These are phyloP conservation scores for Dorcus parallelipipedus DNA, from an alignment of 2,888 invertebrate species.

Conservation along the genomic window DNA sequence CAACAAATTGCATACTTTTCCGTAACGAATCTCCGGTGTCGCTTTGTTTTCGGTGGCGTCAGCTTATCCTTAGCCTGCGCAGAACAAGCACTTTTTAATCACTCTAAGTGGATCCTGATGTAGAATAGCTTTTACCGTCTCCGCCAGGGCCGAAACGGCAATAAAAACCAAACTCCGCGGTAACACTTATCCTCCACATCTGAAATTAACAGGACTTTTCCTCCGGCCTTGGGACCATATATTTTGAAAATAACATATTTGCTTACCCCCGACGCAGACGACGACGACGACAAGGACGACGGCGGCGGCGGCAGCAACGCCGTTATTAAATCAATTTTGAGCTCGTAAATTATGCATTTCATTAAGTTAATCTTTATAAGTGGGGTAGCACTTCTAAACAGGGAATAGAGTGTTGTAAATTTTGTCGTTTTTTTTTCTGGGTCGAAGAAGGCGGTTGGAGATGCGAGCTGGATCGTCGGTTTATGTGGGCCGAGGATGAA, in stretches of 20 bases:
- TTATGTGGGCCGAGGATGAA: too few relatives aligned
- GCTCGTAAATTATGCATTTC: constrained; percentile 32
- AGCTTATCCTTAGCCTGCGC: constrained; percentile 18
- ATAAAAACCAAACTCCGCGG: constrained; percentile 12
- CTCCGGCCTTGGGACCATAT: background rate
- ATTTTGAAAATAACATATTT: constrained; percentile 5
- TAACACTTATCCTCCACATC: background rate
- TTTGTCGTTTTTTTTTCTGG: constrained; percentile 9
- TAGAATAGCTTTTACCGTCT: constrained; percentile 35
- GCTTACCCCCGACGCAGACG: background rate
- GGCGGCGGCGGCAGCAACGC: background rate
- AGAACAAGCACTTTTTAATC: constrained; percentile 34
- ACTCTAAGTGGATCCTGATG: constrained; percentile 35
- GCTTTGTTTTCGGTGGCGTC: constrained; percentile 12
- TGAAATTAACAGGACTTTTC: constrained; percentile 4
- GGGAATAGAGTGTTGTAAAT: constrained; percentile 17
- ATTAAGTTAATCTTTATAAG: constrained; percentile 33
- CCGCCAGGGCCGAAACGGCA: constrained; percentile 7
- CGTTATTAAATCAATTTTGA: constrained; percentile 18
- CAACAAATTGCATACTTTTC: too few relatives aligned
- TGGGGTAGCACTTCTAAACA: constrained; percentile 21
- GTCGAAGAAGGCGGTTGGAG: background rate
- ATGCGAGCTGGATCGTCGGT: background rate
- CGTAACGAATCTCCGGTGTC: background rate
- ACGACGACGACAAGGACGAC: background rate